phyloP scores from a whole-genome alignment of 2,888 invertebrate genomes.

The Palloptera scutellata region DNA sequence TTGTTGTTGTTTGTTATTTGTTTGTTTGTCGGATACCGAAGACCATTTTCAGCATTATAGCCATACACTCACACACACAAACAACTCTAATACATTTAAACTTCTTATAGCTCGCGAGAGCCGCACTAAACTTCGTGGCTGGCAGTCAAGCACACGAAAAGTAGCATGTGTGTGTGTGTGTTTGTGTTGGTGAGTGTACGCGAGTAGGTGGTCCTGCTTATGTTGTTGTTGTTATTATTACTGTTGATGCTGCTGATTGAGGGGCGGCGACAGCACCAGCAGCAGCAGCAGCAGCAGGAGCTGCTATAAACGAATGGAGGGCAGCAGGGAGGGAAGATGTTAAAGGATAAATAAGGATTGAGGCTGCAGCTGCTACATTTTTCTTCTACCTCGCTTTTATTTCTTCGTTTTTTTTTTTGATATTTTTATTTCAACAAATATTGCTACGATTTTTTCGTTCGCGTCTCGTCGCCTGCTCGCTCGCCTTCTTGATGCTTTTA shows the following conservation, averaged over 20 bases:
- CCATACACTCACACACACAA: slow-evolving; percentile 32
- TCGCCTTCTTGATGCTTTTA: slow-evolving; percentile 27
- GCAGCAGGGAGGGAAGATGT: slow-evolving; percentile 19
- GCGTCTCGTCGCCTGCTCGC: slow-evolving; percentile 31
- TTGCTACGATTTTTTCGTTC: slow-evolving; percentile 8
- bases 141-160: neutral
- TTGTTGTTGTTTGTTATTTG: slow-evolving; percentile 42
- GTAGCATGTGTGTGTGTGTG: neutral
- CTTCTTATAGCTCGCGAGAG: slow-evolving; percentile 41
- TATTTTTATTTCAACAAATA: too few relatives aligned
- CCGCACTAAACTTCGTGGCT: neutral
- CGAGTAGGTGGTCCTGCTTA: neutral
- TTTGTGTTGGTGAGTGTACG: neutral
- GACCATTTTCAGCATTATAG: slow-evolving; percentile 47
- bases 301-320: too few relatives aligned
- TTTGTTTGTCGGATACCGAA: slow-evolving; percentile 47
- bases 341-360: slow-evolving; percentile 55
- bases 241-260: slow-evolving; percentile 9
- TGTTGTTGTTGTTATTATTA: slow-evolving; percentile 11
- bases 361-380: slow-evolving; percentile 47
- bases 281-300: neutral
- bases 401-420: slow-evolving; percentile 7
- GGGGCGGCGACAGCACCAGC: neutral
- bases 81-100: slow-evolving; percentile 49
- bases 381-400: slow-evolving; percentile 10